Conservation (phyloP, 2,888 invertebrate species). For the Choreutis nemorana region DNA sequence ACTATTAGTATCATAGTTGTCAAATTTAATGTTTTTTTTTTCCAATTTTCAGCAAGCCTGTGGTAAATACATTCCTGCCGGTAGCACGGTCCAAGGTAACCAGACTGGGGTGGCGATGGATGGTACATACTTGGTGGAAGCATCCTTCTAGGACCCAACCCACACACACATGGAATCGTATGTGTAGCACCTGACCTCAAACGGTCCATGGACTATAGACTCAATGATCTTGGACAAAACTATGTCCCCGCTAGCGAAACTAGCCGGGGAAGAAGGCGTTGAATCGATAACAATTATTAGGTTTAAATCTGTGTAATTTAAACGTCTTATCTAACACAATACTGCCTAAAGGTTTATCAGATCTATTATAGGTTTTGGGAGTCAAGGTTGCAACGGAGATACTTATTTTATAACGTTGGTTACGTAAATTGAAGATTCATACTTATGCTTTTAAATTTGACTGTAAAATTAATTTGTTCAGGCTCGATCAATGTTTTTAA, state of each 20-base stretch:
- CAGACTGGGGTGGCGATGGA: conserved; percentile 85
- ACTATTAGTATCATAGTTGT: too few species aligned
- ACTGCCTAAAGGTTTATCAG: conserved; percentile 52
- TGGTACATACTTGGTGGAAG: conserved; percentile 85
- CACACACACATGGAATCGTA: conserved; percentile 46
- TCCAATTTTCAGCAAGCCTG: conserved; percentile 75
- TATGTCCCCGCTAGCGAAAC: neutral
- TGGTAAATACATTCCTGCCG: conserved; percentile 88
- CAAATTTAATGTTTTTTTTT: conserved; percentile 9
- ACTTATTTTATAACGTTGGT: too few species aligned
- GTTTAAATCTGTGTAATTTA: conserved; percentile 33
- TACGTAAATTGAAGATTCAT: too few species aligned
- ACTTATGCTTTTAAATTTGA: too few species aligned
- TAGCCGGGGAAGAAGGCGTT: neutral
- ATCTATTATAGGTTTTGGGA: conserved; percentile 28
- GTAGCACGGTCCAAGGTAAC: conserved; percentile 80
- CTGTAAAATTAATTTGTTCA: too few species aligned
- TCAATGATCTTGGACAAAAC: neutral
- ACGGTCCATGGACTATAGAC: conserved; percentile 5
- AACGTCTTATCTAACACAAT: conserved; percentile 46
- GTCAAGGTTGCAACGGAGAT: conserved; percentile 13
- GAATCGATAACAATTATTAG: conserved; percentile 61
- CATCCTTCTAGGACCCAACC: conserved; percentile 74
- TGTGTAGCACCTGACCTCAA: conserved; percentile 26
- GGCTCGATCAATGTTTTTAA: too few species aligned